Evolutionary conservation across 2,888 invertebrate genomes (phyloP), one percentile per base, ranked within the genome.

Genomic region (Chirona hameri): DNA sequence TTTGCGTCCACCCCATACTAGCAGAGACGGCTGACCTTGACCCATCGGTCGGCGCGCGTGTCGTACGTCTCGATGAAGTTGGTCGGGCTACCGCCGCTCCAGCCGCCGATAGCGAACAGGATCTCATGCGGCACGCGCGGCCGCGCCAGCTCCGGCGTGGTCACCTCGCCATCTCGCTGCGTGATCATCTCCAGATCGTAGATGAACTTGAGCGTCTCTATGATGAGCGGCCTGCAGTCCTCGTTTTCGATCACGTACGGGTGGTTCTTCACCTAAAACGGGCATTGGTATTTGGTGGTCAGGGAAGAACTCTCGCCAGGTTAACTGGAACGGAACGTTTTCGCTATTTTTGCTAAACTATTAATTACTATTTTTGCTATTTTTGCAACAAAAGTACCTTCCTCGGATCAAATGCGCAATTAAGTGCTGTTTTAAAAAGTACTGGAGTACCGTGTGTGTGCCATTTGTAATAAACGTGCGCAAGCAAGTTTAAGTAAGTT

Each of bases 101-200:
- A 65, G 24, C 60, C 60, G 27, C 60, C 65, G 46, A 81, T 48
- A 15, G 60, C 60, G 48, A 65, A 65, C 65, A 72, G 69, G 24
- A 48, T 81, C 88, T 96, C 96, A 87, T 95, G 95, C 0, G 97
- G 97, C 10, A 96, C 92, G 84, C 96, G 90, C 0, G 89, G 29
- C 27, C 83, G 83, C 52, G 84, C 84, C 9, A 84, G 85, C 31
- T 93, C 93, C 12, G 95, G 95, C 9, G 95, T 95, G 12, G 93
- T 92, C n/a, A 95, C 93, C 89, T 94, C 94, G 14, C 93, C 93
- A 84, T 94, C 93, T 87, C 93, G 89, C 81, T 90, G 93, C 87
- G 91, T 91, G 84, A 95, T 95, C 91, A 95, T 94, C 89, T 97
- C 96, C 87, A 97, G 90, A 88, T 97, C 96, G 89, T 96, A 96